A percentile compares a stretch with the other conserved stretches of the same genome.
phyloP scores from a whole-genome alignment of 2,888 invertebrate species.

The Lysandra coridon region DNA sequence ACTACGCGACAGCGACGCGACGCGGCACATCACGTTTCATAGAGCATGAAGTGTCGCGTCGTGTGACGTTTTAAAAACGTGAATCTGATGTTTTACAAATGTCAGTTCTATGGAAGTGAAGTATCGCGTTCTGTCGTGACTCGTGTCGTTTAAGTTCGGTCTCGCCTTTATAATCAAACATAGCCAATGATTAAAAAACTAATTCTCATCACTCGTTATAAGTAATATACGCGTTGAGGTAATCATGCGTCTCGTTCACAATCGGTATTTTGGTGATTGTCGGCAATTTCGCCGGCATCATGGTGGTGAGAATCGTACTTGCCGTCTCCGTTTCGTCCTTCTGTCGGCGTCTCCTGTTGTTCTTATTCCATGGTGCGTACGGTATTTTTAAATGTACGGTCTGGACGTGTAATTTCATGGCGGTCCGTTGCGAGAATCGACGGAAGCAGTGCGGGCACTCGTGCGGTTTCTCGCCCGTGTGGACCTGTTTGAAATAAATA shows the following conservation, averaged over 20 bases:
- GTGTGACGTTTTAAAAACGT: no score
- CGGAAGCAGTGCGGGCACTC: slow-evolving; percentile 72
- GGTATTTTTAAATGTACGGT: slow-evolving; percentile 75
- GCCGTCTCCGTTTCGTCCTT: slow-evolving; percentile 49
- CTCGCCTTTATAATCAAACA: no score
- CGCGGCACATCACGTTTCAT: no score
- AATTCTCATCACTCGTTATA: slow-evolving; percentile 36
- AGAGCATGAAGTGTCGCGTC: no score
- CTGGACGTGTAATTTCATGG: slow-evolving; percentile 74
- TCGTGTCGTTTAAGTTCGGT: no score
- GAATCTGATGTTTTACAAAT: no score
- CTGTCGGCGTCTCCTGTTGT: slow-evolving; percentile 61
- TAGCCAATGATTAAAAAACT: no score
- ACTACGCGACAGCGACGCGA: no score
- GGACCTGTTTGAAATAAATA: slow-evolving; percentile 52
- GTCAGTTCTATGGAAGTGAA: no score
- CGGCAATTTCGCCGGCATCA: slow-evolving; percentile 29
- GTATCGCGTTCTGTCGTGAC: no score
- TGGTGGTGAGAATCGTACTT: not conserved
- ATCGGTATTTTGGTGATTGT: slow-evolving; percentile 32
- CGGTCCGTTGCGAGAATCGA: slow-evolving; percentile 71
- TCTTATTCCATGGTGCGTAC: slow-evolving; percentile 75
- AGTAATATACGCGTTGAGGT: slow-evolving; percentile 41
- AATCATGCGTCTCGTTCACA: slow-evolving; percentile 32
- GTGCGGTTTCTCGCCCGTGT: slow-evolving; percentile 72